Evolutionary conservation across 2,888 invertebrate species (phyloP), one percentile per base, ranked within the genome.

Genomic region (Sphaerophoria rueppellii): DNA sequence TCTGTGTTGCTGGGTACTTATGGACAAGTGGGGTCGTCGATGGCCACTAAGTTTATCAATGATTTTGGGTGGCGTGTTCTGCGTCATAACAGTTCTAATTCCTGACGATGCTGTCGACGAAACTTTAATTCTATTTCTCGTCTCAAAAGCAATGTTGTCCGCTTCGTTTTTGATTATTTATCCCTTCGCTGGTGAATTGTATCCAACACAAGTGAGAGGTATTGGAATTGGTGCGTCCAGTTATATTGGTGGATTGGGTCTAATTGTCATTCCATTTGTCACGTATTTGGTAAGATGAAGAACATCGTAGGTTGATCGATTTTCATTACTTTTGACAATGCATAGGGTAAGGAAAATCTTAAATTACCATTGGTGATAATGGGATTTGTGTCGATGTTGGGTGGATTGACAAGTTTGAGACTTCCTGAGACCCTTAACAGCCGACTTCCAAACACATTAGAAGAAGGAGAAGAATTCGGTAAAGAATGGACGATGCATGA

Each of bases 141-240:
- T 97, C 89, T 96, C 97, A 12, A 98, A 98, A 92, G 96, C 96
- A 87, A 94, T 97, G 87, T 96, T 98, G 89, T 97, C 98, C 1
- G 97, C 97, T 6, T 97, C 97, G 6, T 98, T 97, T 92, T 93
- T 97, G 75, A 97, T 97, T 86, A 97, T 98, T 88, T 98, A 98
- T 91, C 97, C 98, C 0, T 98, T 98, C 91, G 97, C 97, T 87
- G 97, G 97, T 9, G 98, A 98, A 92, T 91, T 98, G 32, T 98
- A 98, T 92, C 98, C 98, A 1, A 98, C 98, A 2, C 96, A 96
- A 90, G 93, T 97, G 58, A 93, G 98, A 88, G 98, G 98, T 2
- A 93, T 98, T 73, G 98, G 98, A 14, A 97, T 98, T 88, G 98
- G 98, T 60, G 95, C 96, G 71, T 97, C 97, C 1, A 97, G 97